A percentile compares a stretch with the other conserved stretches of the same genome.
These are phyloP conservation scores for Thaleichthys pacificus DNA, from an alignment of 2,797 vertebrate genomes.

Conservation along the genomic window DNA sequence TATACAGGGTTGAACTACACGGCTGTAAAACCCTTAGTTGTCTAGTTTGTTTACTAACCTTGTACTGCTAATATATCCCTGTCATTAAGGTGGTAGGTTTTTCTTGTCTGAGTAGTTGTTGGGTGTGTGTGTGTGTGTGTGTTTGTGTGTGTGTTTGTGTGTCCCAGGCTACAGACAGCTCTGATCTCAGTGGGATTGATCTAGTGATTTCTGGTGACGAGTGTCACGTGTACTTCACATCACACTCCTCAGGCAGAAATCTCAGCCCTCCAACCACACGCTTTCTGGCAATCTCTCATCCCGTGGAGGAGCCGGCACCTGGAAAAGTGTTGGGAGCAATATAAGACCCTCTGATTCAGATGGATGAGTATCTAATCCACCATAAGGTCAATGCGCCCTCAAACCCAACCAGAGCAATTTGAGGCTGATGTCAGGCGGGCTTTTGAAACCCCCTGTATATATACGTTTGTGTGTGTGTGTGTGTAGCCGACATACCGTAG, in stretches of 20 bases:
- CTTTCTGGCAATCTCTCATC: background rate
- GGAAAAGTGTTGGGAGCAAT: slow-evolving; percentile 67
- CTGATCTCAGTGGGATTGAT: slow-evolving; percentile 61
- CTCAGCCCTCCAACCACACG: slow-evolving; percentile 46
- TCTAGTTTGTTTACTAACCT: background rate
- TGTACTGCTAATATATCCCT: background rate
- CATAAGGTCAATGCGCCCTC: slow-evolving; percentile 72
- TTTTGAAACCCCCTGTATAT: slow-evolving; percentile 53
- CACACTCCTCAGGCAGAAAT: too few relatives aligned
- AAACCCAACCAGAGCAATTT: slow-evolving; percentile 66
- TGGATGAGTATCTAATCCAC: slow-evolving; percentile 78
- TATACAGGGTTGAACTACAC: background rate
- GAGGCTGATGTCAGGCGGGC: slow-evolving; percentile 65
- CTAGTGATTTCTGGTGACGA: slow-evolving; percentile 67
- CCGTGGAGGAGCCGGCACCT: slow-evolving; percentile 41
- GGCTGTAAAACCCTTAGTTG: background rate
- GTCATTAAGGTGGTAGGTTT: background rate
- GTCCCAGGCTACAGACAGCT: slow-evolving; percentile 37
- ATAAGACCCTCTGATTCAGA: slow-evolving; percentile 72
- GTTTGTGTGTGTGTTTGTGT: slow-evolving; percentile 19
- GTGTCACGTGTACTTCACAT: slow-evolving; percentile 10
- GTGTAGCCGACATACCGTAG: slow-evolving; percentile 17
- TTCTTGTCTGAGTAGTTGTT: background rate
- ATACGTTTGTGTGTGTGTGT: background rate
- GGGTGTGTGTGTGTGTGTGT: background rate